Evolutionary conservation across 2,113 vertebrate species (phyloP), one percentile per base, ranked within the genome.

Genomic region (Colistium nudipinnis): DNA sequence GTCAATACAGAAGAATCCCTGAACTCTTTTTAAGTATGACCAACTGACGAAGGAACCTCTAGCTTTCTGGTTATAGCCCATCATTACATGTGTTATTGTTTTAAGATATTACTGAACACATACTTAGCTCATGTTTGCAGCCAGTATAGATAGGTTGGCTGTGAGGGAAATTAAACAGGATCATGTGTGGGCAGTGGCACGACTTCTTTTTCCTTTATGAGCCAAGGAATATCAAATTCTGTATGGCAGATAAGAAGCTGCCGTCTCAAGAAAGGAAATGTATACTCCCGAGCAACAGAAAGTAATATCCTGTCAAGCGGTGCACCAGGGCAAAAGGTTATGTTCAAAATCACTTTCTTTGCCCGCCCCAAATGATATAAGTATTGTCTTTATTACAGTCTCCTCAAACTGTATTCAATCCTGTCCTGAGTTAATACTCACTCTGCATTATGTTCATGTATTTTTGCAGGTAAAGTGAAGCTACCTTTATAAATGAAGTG

Each of bases 231-330:
- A 76, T 81, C 55, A 70, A 62, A 80, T 70, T 56, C 41, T 45
- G 65, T 87, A 59, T 57, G 41, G 16, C 35, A 59, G 79, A 82
- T 78, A 80, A 82, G 76, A 78, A 62, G 70, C 70, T 78, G 44
- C 48, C 63, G 43, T 52, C 62, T 55, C 25, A 53, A 52, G 55
- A 82, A 68, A 80, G 77, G 71, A 87, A 81, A 83, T 72, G 62
- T 76, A 65, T 65, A 67, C 68, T 62, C 62, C 43, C 67, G 13
- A 76, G 71, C 56, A 62, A 31, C 72, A 80, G 69, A 84, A 84
- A 83, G 73, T 80, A 89, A 89, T 87, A 82, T 89, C 82, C 84
- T 81, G 84, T 80, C 67, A 48, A 55, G 71, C 74, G 66, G 70
- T 76, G 62, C 49, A 62, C 17, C 35, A 41, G 56, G 61, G 65